These are phyloP conservation scores for Macrotus californicus DNA, from an alignment of 2,113 vertebrate species.

Conservation along the genomic window DNA sequence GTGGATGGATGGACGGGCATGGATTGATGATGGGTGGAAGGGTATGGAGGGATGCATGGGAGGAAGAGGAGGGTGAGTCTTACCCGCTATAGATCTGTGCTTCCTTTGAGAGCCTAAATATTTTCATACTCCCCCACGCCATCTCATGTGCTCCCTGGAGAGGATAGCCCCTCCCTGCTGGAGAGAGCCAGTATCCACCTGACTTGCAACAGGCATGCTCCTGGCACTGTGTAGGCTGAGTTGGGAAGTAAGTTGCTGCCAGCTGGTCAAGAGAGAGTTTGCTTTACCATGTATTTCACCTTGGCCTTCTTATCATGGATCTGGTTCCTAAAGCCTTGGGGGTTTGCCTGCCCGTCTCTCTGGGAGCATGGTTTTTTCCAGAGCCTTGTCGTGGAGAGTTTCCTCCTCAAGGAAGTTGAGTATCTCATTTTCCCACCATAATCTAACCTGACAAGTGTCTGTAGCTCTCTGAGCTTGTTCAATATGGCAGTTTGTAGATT, in stretches of 20 bases:
- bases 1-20: neutral
- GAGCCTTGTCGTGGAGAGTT: neutral
- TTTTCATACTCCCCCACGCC: neutral
- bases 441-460: neutral
- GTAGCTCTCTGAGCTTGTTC: neutral
- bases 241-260: neutral
- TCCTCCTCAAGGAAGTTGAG: neutral
- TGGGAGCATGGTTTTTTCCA: neutral
- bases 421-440: neutral
- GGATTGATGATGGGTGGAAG: neutral
- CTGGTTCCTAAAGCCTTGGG: neutral
- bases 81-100: neutral
- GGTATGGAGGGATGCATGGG: neutral
- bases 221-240: neutral
- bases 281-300: neutral
- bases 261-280: neutral
- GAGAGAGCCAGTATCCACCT: neutral
- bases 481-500: neutral
- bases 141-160: neutral
- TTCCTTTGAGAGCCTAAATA: neutral
- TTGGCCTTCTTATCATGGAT: neutral
- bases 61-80: neutral
- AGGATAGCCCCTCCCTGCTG: neutral
- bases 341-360: neutral
- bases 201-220: neutral